Evolutionary conservation across 2,113 vertebrate species (phyloP).

Genomic region (Cyrtonyx montezumae): DNA sequence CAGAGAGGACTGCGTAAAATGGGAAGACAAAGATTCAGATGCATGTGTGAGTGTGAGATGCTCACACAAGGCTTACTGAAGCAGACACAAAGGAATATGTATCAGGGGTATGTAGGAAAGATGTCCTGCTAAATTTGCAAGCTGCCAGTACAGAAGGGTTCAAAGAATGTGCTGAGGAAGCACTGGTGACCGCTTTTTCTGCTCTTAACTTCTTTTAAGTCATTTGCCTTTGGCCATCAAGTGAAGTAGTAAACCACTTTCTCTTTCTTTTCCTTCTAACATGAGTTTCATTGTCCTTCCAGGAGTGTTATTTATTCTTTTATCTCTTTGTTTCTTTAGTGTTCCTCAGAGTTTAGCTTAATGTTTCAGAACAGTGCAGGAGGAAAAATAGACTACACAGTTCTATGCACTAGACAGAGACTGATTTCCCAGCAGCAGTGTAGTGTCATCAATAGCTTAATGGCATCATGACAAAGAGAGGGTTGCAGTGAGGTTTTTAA

Average conservation of each 20-base stretch:
- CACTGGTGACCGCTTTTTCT: neutral
- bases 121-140: neutral
- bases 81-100: neutral
- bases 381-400: neutral
- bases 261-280: neutral
- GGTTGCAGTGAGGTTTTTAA: neutral
- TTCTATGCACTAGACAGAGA: neutral
- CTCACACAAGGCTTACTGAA: neutral
- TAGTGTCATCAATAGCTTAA: neutral
- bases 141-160: neutral
- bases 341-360: neutral
- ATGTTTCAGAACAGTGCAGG: neutral
- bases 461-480: rapidly evolving
- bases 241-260: neutral
- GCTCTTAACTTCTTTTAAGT: neutral
- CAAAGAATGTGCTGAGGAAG: neutral
- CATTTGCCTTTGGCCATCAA: neutral
- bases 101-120: neutral
- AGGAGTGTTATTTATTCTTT: neutral
- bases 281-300: neutral
- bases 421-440: rapidly evolving
- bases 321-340: neutral
- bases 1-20: neutral
- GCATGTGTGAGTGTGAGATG: neutral
- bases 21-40: neutral